Conservation (phyloP, 2,888 invertebrate species). For the Ypsolopha scabrella region DNA sequence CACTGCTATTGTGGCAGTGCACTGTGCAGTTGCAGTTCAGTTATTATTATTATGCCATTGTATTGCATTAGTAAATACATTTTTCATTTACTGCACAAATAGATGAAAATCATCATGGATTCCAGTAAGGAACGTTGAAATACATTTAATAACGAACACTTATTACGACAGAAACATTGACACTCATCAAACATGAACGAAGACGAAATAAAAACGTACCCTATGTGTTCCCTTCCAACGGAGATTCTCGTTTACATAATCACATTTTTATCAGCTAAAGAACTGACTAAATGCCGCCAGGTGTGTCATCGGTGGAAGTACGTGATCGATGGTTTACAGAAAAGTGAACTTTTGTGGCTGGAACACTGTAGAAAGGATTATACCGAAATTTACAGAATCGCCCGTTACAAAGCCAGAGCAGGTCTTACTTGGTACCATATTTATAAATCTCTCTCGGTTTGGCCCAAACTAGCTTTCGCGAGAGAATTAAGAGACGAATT, state of each 20-base stretch:
- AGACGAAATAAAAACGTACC: slow-evolving; percentile 10
- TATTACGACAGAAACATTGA: too few species aligned
- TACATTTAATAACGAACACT: too few species aligned
- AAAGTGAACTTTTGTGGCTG: slow-evolving; percentile 31
- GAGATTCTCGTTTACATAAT: slow-evolving; percentile 39
- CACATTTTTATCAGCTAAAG: slow-evolving; percentile 25
- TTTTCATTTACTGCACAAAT: background rate
- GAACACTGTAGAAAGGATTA: slow-evolving; percentile 31
- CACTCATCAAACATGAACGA: slow-evolving; percentile 3
- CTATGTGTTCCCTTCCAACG: slow-evolving; percentile 24
- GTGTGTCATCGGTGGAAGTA: slow-evolving; percentile 38
- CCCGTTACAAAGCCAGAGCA: slow-evolving; percentile 22
- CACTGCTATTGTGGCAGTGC: too few species aligned
- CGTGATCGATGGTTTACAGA: slow-evolving; percentile 31
- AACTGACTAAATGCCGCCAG: slow-evolving; percentile 31
- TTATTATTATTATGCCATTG: too few species aligned
- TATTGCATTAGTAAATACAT: too few species aligned
- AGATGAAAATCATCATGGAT: background rate
- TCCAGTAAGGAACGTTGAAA: too few species aligned
- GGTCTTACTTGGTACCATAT: slow-evolving; percentile 32
- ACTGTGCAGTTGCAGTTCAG: too few species aligned
- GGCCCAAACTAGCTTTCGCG: slow-evolving; percentile 30
- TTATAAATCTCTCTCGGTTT: slow-evolving; percentile 39
- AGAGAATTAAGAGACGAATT: slow-evolving; percentile 37
- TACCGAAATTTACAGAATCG: slow-evolving; percentile 18